phyloP scores from a whole-genome alignment of 2,113 vertebrate genomes.

The Anolis sagrei region DNA sequence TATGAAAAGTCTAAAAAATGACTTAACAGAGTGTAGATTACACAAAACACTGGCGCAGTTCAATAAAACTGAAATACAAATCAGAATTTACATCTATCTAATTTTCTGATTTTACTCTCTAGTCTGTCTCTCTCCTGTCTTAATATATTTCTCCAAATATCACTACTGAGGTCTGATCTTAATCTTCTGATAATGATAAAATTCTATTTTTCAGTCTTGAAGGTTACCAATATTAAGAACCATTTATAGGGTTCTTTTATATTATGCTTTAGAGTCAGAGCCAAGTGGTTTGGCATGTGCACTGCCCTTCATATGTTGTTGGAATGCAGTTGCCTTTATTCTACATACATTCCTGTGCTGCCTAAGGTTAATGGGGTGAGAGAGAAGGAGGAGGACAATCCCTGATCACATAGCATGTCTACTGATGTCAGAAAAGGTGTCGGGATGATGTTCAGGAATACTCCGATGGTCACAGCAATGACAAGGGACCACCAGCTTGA shows the following conservation, averaged over 20 bases:
- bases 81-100: slow-evolving; percentile 16
- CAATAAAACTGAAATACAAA: slow-evolving; percentile 17
- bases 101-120: slow-evolving; percentile 7
- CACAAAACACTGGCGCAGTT: slow-evolving; percentile 7
- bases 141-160: slow-evolving; percentile 25
- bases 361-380: no score
- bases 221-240: not conserved
- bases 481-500: no score
- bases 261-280: not conserved
- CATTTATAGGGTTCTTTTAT: not conserved
- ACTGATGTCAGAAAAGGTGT: no score
- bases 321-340: not conserved
- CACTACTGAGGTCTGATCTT: slow-evolving; percentile 13
- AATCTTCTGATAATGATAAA: slow-evolving; percentile 15
- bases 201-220: not conserved
- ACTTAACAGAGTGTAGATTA: slow-evolving; percentile 4
- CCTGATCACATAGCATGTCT: no score
- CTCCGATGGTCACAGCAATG: no score
- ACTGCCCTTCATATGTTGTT: not conserved
- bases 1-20: slow-evolving; percentile 29
- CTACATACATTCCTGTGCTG: not conserved
- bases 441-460: no score
- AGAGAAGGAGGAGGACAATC: no score
- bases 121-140: not conserved
- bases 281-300: not conserved